A percentile compares a stretch with the other conserved stretches of the same genome.
These are phyloP conservation scores for Dasypolia templi DNA, from an alignment of 2,888 invertebrate genomes.

Conservation along the genomic window DNA sequence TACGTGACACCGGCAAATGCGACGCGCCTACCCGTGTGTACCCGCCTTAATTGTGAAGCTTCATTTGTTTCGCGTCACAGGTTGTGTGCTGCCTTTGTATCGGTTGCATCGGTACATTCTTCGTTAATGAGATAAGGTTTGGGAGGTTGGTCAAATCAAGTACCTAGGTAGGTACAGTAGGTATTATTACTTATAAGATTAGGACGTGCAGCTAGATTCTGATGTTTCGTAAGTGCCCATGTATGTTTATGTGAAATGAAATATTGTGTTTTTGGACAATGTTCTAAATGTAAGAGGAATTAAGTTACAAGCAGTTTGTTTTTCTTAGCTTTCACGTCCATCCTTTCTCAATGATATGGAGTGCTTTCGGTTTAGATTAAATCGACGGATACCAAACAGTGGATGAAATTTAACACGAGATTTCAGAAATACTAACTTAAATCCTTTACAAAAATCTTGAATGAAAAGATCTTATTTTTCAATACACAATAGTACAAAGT, in stretches of 20 bases:
- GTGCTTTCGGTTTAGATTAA: background rate
- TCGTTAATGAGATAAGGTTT: constrained; percentile 23
- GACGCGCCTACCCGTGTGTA: constrained; percentile 83
- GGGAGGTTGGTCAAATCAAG: background rate
- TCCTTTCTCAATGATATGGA: background rate
- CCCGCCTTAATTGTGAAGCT: constrained; percentile 87
- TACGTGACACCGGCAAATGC: constrained; percentile 89
- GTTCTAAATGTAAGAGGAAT: background rate
- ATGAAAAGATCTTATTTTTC: too few relatives aligned
- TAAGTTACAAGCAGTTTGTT: background rate
- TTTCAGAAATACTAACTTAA: too few relatives aligned
- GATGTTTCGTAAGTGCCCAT: too few relatives aligned
- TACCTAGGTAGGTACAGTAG: too few relatives aligned
- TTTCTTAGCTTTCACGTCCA: background rate
- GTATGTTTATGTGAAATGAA: too few relatives aligned
- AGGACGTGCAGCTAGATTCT: too few relatives aligned
- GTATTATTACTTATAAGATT: too few relatives aligned
- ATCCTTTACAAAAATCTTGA: too few relatives aligned
- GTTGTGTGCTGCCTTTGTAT: constrained; percentile 54
- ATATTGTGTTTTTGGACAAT: too few relatives aligned
- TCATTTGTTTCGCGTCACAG: constrained; percentile 81
- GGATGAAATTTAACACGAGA: too few relatives aligned
- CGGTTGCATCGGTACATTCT: constrained; percentile 36
- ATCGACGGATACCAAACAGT: too few relatives aligned
- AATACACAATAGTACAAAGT: too few relatives aligned